A percentile compares a stretch with the other conserved stretches of the same genome.
Conservation (phyloP, 2,113 vertebrate species). For the Coturnix japonica region DNA sequence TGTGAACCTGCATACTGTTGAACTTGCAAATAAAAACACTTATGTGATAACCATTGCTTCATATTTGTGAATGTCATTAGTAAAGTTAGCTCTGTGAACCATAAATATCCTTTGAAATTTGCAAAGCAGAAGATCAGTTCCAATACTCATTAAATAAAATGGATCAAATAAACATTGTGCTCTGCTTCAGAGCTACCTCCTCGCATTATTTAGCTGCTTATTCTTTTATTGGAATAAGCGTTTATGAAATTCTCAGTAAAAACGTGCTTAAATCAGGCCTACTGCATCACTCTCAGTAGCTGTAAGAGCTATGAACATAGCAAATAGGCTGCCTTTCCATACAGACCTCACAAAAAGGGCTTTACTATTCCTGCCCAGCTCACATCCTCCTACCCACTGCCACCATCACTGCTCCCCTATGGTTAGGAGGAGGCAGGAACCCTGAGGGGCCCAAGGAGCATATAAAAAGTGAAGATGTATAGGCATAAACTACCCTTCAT, state of each 20-base stretch:
- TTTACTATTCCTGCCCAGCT: neutral
- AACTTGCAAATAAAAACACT: neutral
- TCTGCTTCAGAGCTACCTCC: neutral
- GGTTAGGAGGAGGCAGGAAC: neutral
- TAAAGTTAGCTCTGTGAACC: neutral
- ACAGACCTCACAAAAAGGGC: neutral
- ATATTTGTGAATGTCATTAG: neutral
- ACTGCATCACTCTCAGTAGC: neutral
- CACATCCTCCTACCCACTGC: neutral
- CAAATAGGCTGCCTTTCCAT: neutral
- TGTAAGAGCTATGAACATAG: neutral
- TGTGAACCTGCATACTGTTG: neutral
- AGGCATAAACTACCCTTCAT: neutral
- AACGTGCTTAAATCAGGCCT: neutral
- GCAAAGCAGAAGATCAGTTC: neutral
- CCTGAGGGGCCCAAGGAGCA: neutral
- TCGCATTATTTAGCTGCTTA: neutral
- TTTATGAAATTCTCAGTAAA: neutral
- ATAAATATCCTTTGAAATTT: neutral
- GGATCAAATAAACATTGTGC: neutral
- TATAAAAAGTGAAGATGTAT: accelerated
- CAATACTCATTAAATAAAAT: neutral
- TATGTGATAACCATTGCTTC: neutral
- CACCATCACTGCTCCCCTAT: neutral
- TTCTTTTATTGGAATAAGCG: neutral